These are phyloP conservation scores for Hirtodrosophila cameraria DNA, from an alignment of 2,888 invertebrate genomes.

Conservation along the genomic window DNA sequence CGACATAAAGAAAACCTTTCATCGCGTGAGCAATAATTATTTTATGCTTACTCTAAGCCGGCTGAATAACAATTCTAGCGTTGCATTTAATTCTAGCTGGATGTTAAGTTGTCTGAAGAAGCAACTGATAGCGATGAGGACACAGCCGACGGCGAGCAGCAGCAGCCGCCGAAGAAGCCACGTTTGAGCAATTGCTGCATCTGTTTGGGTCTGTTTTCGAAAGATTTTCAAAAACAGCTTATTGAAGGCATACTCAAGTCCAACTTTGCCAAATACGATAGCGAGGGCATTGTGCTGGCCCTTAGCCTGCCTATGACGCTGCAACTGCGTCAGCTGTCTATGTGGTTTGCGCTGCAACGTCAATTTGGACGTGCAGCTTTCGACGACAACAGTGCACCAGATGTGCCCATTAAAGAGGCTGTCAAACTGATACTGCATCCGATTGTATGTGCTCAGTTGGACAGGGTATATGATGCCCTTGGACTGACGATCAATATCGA, in stretches of 20 bases:
- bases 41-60: conserved; percentile 1
- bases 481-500: conserved; percentile 85
- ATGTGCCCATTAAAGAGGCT: conserved; percentile 89
- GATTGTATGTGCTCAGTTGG: conserved; percentile 85
- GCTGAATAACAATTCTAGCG: conserved; percentile 9
- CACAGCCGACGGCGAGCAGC: conserved; percentile 26
- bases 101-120: conserved; percentile 49
- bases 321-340: conserved; percentile 88
- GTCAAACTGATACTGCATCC: conserved; percentile 90
- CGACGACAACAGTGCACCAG: conserved; percentile 77
- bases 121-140: neutral
- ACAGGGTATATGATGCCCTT: conserved; percentile 85
- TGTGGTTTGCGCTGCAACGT: conserved; percentile 86
- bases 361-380: conserved; percentile 85
- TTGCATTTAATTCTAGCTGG: conserved; percentile 47
- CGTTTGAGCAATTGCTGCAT: conserved; percentile 87
- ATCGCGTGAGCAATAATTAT: conserved; percentile 84
- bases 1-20: conserved; percentile 84
- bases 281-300: conserved; percentile 88
- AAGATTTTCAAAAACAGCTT: conserved; percentile 85
- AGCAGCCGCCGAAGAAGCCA: conserved; percentile 82
- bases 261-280: conserved; percentile 86
- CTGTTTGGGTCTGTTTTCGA: conserved; percentile 90
- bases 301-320: conserved; percentile 89
- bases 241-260: conserved; percentile 85